Percentiles rank a stretch among this genome's conserved stretches.
These are phyloP conservation scores for Palloptera scutellata DNA, from an alignment of 2,888 invertebrate genomes.

Conservation along the genomic window DNA sequence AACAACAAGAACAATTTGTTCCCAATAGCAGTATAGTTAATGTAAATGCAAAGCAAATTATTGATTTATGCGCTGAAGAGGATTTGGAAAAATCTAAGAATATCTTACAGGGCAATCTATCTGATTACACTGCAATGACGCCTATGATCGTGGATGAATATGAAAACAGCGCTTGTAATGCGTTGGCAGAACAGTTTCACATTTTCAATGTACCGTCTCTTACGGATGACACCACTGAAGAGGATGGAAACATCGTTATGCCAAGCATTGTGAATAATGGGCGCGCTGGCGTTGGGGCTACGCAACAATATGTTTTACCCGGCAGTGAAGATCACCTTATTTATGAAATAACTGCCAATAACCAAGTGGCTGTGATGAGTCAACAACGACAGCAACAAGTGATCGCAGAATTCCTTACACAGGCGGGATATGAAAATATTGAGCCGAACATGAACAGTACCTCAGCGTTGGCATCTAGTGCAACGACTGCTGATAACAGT, in stretches of 20 bases:
- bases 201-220: slow-evolving; percentile 55
- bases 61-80: slow-evolving; percentile 37
- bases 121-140: slow-evolving; percentile 20
- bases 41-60: slow-evolving; percentile 41
- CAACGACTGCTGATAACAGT: not conserved
- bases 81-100: slow-evolving; percentile 31
- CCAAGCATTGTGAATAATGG: not conserved
- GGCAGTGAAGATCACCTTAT: slow-evolving; percentile 43
- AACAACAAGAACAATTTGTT: slow-evolving; percentile 43
- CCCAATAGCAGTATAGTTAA: slow-evolving; percentile 27
- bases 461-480: too few relatives aligned
- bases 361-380: slow-evolving; percentile 52
- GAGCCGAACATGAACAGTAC: slow-evolving; percentile 30
- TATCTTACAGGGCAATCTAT: not conserved
- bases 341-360: slow-evolving; percentile 54
- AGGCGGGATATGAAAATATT: slow-evolving; percentile 52
- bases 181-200: slow-evolving; percentile 47
- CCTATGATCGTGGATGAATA: slow-evolving; percentile 11
- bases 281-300: slow-evolving; percentile 9
- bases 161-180: slow-evolving; percentile 27
- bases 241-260: slow-evolving; percentile 7
- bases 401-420: slow-evolving; percentile 54
- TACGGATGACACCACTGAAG: slow-evolving; percentile 46
- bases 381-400: slow-evolving; percentile 57
- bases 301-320: slow-evolving; percentile 37